phyloP scores from a whole-genome alignment of 2,888 invertebrate species.

The Stictocephala bisonia region DNA sequence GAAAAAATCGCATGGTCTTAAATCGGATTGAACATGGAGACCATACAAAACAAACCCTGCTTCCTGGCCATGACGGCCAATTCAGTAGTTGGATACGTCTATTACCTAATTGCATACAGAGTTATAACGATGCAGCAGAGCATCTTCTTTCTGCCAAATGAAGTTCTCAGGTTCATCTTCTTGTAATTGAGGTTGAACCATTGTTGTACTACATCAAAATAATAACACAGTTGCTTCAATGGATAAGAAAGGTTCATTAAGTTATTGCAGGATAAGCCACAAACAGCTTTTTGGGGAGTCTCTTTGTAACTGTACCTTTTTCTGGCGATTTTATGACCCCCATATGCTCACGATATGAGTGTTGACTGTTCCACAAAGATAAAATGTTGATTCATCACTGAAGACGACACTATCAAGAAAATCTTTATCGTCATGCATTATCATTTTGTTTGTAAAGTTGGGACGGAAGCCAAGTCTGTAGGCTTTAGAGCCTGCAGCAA shows the following conservation, averaged over 20 bases:
- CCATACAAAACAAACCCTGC: neutral
- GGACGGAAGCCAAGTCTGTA: neutral
- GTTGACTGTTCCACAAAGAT: too few relatives aligned
- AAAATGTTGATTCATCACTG: slow-evolving; percentile 6
- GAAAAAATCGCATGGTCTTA: neutral
- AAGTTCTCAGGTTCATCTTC: neutral
- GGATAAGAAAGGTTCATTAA: neutral
- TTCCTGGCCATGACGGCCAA: neutral
- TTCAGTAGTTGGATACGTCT: neutral
- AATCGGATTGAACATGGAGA: neutral
- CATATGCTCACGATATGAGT: too few relatives aligned
- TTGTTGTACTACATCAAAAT: too few relatives aligned
- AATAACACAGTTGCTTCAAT: too few relatives aligned
- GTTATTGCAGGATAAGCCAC: neutral
- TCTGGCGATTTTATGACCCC: neutral
- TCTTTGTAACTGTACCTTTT: neutral
- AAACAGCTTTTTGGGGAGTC: slow-evolving; percentile 15
- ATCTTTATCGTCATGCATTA: slow-evolving; percentile 21
- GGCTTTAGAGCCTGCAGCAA: slow-evolving; percentile 1
- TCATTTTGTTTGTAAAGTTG: slow-evolving; percentile 16
- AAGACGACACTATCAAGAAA: slow-evolving; percentile 14
- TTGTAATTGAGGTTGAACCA: too few relatives aligned
- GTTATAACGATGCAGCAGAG: neutral
- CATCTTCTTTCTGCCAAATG: neutral
- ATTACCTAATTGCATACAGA: neutral